These are phyloP conservation scores for Caenorhabditis virilis DNA, from an alignment of 2,888 invertebrate species.

Conservation along the genomic window DNA sequence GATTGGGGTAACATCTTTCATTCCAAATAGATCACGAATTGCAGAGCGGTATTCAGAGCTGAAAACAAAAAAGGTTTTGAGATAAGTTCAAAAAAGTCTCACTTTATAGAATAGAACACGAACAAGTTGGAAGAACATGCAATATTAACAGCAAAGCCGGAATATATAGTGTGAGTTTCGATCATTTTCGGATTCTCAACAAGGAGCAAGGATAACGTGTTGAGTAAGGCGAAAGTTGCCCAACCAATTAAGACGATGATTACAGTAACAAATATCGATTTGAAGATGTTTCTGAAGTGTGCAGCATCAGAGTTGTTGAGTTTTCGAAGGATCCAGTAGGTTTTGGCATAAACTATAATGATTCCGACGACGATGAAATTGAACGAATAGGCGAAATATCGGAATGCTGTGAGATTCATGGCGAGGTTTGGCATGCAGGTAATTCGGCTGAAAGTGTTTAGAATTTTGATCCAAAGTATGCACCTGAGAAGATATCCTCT, in stretches of 20 bases:
- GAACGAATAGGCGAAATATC: slow-evolving; percentile 21
- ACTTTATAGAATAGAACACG: slow-evolving; percentile 4
- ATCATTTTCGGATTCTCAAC: slow-evolving; percentile 4
- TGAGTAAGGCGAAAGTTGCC: slow-evolving; percentile 22
- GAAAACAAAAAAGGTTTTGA: not conserved
- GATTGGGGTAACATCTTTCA: no score
- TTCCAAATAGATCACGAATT: not conserved
- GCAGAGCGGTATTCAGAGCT: not conserved
- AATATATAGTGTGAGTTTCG: slow-evolving; percentile 11
- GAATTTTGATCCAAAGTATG: not conserved
- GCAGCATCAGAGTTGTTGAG: slow-evolving; percentile 15
- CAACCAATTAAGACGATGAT: slow-evolving; percentile 33
- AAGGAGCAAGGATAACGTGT: slow-evolving; percentile 10
- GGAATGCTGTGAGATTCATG: slow-evolving; percentile 7
- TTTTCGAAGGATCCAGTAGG: slow-evolving; percentile 16
- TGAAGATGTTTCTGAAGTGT: slow-evolving; percentile 29
- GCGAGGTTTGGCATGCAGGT: slow-evolving; percentile 17
- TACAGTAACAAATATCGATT: slow-evolving; percentile 36
- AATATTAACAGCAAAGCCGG: slow-evolving; percentile 12
- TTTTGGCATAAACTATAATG: slow-evolving; percentile 18
- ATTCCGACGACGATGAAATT: slow-evolving; percentile 19
- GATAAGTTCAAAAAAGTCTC: not conserved
- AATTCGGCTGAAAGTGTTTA: slow-evolving; percentile 11
- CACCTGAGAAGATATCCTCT: no score
- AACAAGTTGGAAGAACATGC: slow-evolving; percentile 6